Conservation (phyloP, 2,113 vertebrate species). For the Corythoichthys intestinalis region DNA sequence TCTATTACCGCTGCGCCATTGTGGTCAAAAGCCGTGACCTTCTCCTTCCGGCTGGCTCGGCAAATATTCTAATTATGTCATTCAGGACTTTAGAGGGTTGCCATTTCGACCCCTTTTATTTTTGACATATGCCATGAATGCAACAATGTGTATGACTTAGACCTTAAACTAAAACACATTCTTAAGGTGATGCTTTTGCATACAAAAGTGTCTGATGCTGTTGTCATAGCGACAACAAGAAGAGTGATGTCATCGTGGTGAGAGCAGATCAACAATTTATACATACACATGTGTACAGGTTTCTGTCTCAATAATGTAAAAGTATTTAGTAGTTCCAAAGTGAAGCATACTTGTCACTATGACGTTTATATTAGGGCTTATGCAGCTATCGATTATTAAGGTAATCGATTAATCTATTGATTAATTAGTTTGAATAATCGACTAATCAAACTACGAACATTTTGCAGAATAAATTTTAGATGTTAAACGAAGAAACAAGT, state of each 20-base stretch:
- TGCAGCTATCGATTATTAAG: too few relatives aligned
- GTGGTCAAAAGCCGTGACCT: slow-evolving; percentile 41
- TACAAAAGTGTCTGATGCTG: neutral
- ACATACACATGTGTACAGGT: too few relatives aligned
- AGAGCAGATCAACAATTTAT: neutral
- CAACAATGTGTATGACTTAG: neutral
- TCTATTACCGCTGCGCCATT: slow-evolving; percentile 55
- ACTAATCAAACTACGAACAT: too few relatives aligned
- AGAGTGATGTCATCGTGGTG: neutral
- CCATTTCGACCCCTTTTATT: slow-evolving; percentile 23
- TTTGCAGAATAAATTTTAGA: too few relatives aligned
- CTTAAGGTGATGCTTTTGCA: neutral
- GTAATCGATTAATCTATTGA: too few relatives aligned
- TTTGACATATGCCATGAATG: slow-evolving; percentile 4
- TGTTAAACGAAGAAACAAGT: too few relatives aligned
- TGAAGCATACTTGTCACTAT: neutral
- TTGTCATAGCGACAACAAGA: neutral
- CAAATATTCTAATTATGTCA: slow-evolving; percentile 43
- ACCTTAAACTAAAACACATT: neutral
- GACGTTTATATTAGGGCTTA: too few relatives aligned
- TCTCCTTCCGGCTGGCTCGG: slow-evolving; percentile 16
- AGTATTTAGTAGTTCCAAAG: neutral
- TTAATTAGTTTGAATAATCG: too few relatives aligned
- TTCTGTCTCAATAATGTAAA: neutral
- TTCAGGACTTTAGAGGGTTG: slow-evolving; percentile 12